Base-by-base conservation (phyloP, 1,140 invertebrate species). In the Cephus cinctus region DNA sequence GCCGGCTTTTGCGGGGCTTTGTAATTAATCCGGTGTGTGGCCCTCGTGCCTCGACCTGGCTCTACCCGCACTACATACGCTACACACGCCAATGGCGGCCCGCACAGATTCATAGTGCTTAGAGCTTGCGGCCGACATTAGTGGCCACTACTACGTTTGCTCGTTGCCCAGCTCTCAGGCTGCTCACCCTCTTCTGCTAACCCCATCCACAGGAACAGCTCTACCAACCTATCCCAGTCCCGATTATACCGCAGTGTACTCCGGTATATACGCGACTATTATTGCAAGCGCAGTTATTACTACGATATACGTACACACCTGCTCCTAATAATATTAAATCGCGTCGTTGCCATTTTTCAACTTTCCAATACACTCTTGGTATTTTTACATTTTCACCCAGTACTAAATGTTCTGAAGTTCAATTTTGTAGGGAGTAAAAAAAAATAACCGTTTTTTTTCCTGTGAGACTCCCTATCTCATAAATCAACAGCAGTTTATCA, bases 1-100 rank as follows among this genome's bases (percentile, higher is more conserved):
- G 18, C 30, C 21, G 45, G 50, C 40, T 52, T 52, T 52, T 46
- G 40, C 43, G 43, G 45, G 31, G 51, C 45, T 53, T 53, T 48
- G 51, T 47, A 53, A 53, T 53, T 53, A 44, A 53, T 53, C 50
- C 50, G 31, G 15, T 36, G 20, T 15, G 23, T 25, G 38, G 40
- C 23, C 39, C 50, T 21, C 31, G 23, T 8, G 14, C n/a, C 22
- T 11, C 16, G 25, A 12, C 16, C 31, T 30, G 35, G 38, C 19
- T 12, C 9, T 16, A 14, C 32, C 32, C 14, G 20, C n/a, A 27
- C 23, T 40, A 39, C 27, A 19, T n/a, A n/a, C n/a, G n/a, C n/a
- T n/a, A n/a, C n/a, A n/a, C n/a, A n/a, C n/a, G n/a, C n/a, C 38
- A 45, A 31, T 34, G 35, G 43, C 31, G 32, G 43, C 43, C n/a